Evolutionary conservation across 2,888 invertebrate genomes (phyloP), one percentile per base, ranked within the genome.

Genomic region (Dicranocentrus wangi): DNA sequence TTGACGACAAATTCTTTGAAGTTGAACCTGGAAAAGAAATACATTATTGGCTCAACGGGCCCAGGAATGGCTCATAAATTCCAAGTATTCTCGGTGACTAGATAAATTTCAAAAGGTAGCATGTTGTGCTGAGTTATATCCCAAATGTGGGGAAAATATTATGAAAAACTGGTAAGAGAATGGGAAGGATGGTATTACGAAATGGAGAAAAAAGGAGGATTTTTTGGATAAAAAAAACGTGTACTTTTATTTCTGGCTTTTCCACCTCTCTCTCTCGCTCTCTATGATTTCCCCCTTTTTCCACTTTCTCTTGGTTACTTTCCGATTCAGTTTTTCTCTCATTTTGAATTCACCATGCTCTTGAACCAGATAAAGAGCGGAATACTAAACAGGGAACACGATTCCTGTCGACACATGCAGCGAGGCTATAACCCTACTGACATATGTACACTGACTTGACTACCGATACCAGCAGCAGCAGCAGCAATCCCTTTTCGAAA

Each of bases 301-400:
- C 19, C 19, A 60, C 19, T 19, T 39, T 61, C 25, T 76, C 58
- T 43, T 60, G 60, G 76, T 76, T 76, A 68, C 69, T 47, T 69
- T 61, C 47, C 55, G 53, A 66, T 69, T 43, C 76, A 8, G 32
- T 61, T 69, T 69, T 53, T 69, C 76, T 69, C 68, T 69, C 76
- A 76, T 76, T 76, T 69, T 15, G 69, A 76, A 76, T 76, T 76
- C 76, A 51, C 60, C 61, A 47, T 68, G 68, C 69, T 61, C 60
- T 60, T 69, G 60, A 51, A 60, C 28, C 23, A 69, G 51, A 61
- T 68, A 47, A 76, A 76, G 76, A 76, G 25, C 17, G 55, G 76
- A 76, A 76, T 76, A 69, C 76, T 69, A 76, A 76, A 51, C 69
- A 76, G 76, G 58, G 19, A n/a, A n/a, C 63, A 73, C 65, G 73